These are phyloP conservation scores for Leptinotarsa tumamoca DNA, from an alignment of 2,888 invertebrate genomes.

Conservation along the genomic window DNA sequence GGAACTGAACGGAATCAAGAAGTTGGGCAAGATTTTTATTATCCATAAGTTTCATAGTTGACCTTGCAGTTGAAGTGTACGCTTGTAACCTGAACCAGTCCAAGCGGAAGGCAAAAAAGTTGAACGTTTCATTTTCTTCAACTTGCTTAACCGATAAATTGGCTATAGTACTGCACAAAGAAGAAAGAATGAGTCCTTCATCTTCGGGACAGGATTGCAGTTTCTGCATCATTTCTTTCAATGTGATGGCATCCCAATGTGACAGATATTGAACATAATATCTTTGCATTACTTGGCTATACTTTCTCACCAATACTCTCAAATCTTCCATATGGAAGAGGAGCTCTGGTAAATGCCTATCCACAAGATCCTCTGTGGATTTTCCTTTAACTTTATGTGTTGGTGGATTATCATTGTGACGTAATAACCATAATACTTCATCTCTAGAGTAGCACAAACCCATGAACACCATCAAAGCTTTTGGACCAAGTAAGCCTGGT, in stretches of 20 bases:
- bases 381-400: constrained; percentile 84
- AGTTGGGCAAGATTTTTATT: constrained; percentile 89
- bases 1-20: constrained; percentile 96
- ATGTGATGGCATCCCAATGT: constrained; percentile 93
- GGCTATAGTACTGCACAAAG: constrained; percentile 89
- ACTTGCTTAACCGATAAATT: constrained; percentile 93
- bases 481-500: constrained; percentile 96
- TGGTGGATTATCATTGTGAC: constrained; percentile 97
- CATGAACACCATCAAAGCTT: constrained; percentile 96
- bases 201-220: constrained; percentile 91
- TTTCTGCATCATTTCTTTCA: constrained; percentile 87
- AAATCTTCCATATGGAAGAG: constrained; percentile 99
- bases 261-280: constrained; percentile 98
- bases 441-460: constrained; percentile 95
- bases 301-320: constrained; percentile 92
- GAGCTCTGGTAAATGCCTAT: constrained; percentile 95
- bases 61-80: constrained; percentile 88
- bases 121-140: constrained; percentile 95
- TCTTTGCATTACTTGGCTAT: constrained; percentile 82
- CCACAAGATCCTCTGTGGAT: constrained; percentile 92
- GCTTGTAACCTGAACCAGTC: constrained; percentile 99
- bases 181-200: constrained; percentile 93
- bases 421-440: constrained; percentile 95
- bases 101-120: constrained; percentile 89
- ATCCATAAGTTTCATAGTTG: constrained; percentile 82